Conservation (phyloP, 2,113 vertebrate species). For the Macroglossus sobrinus region DNA sequence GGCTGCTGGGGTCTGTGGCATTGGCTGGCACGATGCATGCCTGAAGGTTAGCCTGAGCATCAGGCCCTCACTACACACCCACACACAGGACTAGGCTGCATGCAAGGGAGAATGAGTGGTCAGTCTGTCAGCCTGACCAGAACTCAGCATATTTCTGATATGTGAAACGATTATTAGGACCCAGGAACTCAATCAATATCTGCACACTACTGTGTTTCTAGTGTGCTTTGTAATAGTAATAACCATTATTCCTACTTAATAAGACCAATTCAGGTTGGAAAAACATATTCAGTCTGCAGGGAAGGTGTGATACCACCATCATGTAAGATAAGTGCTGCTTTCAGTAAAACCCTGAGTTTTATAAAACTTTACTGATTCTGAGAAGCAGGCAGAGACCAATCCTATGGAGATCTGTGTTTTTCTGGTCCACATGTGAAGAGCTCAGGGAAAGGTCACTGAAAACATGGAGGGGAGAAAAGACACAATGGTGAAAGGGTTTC, state of each 20-base stretch:
- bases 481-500: neutral
- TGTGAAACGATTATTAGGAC: neutral
- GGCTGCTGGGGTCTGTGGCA: neutral
- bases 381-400: neutral
- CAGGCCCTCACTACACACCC: neutral
- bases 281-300: neutral
- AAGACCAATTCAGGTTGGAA: slow-evolving; percentile 15
- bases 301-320: neutral
- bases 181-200: neutral
- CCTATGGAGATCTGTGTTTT: neutral
- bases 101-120: neutral
- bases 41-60: rapidly evolving
- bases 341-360: neutral
- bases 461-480: neutral
- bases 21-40: rapidly evolving
- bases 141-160: neutral
- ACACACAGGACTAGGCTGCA: neutral
- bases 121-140: neutral
- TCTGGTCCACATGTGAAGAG: neutral
- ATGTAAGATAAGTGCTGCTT: neutral
- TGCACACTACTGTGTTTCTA: neutral
- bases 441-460: neutral
- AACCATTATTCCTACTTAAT: neutral
- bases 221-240: slow-evolving; percentile 8
- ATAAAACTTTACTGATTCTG: neutral